These are phyloP conservation scores for Pterostichus madidus DNA, from an alignment of 2,888 invertebrate genomes.

Conservation along the genomic window DNA sequence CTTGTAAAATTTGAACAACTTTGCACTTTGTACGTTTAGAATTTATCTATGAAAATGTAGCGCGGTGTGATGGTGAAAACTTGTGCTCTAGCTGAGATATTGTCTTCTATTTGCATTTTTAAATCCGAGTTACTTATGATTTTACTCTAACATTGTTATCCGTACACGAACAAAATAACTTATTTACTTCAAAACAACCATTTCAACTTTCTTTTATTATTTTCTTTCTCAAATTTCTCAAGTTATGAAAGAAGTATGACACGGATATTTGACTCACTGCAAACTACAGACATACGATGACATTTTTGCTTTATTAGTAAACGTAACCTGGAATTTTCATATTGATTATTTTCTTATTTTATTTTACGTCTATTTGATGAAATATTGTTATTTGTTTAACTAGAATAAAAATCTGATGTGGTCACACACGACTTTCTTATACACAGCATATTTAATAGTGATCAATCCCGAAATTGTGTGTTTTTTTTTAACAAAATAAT, in stretches of 20 bases:
- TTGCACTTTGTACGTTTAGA: conserved; percentile 55
- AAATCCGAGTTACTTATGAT: conserved; percentile 42
- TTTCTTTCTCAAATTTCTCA: conserved; percentile 37
- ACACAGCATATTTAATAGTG: no score
- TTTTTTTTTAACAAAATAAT: no score
- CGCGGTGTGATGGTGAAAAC: conserved; percentile 35
- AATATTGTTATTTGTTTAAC: no score
- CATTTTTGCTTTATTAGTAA: conserved; percentile 28
- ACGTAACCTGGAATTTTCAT: no score
- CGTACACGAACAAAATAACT: conserved; percentile 35
- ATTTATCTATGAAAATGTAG: conserved; percentile 56
- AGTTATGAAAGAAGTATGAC: conserved; percentile 38
- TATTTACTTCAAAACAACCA: conserved; percentile 47
- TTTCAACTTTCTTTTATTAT: conserved; percentile 34
- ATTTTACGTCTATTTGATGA: no score
- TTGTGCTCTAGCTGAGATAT: conserved; percentile 40
- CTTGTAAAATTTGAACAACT: conserved; percentile 55
- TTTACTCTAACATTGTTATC: conserved; percentile 27
- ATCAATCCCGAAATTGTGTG: no score
- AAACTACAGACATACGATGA: not conserved
- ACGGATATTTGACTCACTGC: conserved; percentile 33
- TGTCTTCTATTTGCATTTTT: conserved; percentile 50
- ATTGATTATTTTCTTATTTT: no score
- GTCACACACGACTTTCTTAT: no score
- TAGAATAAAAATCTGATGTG: no score